Evolutionary conservation across 2,113 vertebrate species (phyloP).

Genomic region (Ptilorrhoa leucosticta): DNA sequence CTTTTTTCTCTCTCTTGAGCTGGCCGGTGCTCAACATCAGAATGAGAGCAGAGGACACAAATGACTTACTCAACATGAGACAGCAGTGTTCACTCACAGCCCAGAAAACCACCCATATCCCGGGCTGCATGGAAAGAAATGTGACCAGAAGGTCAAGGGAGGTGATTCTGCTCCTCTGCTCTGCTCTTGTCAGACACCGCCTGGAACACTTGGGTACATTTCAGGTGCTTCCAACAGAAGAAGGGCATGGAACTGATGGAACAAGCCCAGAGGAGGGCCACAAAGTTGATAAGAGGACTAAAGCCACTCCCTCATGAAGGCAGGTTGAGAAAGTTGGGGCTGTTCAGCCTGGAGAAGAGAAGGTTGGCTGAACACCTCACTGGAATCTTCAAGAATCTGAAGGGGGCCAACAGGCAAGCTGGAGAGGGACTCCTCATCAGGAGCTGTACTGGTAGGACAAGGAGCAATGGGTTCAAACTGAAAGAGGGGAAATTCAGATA

Average conservation of each 20-base stretch:
- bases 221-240: too few relatives aligned
- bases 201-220: background rate
- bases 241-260: background rate
- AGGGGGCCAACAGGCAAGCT: too few relatives aligned
- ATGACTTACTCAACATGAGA: background rate
- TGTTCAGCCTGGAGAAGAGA: background rate
- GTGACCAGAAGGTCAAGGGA: accelerated
- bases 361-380: background rate
- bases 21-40: background rate
- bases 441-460: background rate
- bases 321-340: background rate
- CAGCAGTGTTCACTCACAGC: background rate
- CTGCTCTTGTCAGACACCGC: background rate
- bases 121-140: background rate
- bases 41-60: background rate
- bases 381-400: background rate
- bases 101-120: background rate
- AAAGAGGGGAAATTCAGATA: background rate
- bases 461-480: too few relatives aligned
- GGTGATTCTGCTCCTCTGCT: background rate
- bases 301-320: background rate
- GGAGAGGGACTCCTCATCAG: background rate
- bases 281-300: background rate
- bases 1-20: background rate
- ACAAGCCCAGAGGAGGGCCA: background rate